These are phyloP conservation scores for Phasianus colchicus DNA, from an alignment of 2,113 vertebrate species.

Conservation along the genomic window DNA sequence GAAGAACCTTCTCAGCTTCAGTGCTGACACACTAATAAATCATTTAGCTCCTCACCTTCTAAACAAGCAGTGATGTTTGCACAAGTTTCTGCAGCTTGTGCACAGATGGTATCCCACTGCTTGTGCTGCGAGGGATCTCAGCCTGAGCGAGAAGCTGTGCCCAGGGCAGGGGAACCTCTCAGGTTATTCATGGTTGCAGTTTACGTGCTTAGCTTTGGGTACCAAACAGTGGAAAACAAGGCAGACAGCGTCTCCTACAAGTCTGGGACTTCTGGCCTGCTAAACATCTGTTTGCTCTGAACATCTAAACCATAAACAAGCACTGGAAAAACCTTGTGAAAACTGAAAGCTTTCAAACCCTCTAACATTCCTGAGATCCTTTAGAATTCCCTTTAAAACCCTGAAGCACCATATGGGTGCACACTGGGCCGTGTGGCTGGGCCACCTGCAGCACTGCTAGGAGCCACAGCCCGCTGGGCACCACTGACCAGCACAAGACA, in stretches of 20 bases:
- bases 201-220: neutral
- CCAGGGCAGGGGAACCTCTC: neutral
- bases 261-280: neutral
- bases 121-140: rapidly evolving
- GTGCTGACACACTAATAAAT: neutral
- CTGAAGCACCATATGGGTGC: neutral
- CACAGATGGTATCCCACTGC: neutral
- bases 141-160: neutral
- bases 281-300: neutral
- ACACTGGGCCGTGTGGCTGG: neutral
- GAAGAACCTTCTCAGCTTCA: neutral
- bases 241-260: neutral
- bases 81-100: neutral
- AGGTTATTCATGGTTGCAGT: neutral
- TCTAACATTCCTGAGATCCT: neutral
- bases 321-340: neutral
- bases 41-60: slow-evolving; percentile 49
- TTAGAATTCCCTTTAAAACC: neutral
- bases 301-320: neutral
- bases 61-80: slow-evolving; percentile 6
- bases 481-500: neutral
- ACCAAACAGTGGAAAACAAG: neutral
- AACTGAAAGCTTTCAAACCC: neutral
- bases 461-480: rapidly evolving
- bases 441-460: rapidly evolving